These are phyloP conservation scores for Hymenochirus boettgeri DNA, from an alignment of 2,113 vertebrate species.

Conservation along the genomic window DNA sequence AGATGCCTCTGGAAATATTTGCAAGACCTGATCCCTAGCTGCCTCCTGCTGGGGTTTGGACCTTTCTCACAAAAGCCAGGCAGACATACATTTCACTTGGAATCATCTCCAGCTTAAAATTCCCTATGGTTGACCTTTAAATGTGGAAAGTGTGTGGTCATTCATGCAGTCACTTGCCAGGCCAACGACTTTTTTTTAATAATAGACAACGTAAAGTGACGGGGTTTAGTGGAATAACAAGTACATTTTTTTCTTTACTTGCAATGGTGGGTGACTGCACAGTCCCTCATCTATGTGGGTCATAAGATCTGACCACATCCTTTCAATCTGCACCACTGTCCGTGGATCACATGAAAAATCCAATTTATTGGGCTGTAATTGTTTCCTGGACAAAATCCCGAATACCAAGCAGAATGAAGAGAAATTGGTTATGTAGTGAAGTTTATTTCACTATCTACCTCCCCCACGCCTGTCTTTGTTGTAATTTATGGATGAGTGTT, in stretches of 20 bases:
- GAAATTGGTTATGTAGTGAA: too few species aligned
- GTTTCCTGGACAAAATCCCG: too few species aligned
- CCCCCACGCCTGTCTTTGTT: too few species aligned
- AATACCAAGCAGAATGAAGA: too few species aligned
- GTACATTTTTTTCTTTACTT: constrained; percentile 7
- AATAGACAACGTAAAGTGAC: constrained; percentile 19
- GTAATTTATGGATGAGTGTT: too few species aligned
- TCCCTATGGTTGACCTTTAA: constrained; percentile 6
- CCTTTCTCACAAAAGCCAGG: constrained; percentile 8
- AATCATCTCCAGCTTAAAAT: constrained; percentile 34
- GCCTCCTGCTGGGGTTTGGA: constrained; percentile 18
- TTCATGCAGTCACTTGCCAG: constrained; percentile 7
- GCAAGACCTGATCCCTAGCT: too few species aligned
- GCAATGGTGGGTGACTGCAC: not conserved
- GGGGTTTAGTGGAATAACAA: constrained; percentile 14
- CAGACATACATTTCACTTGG: constrained; percentile 18
- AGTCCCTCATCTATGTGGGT: not conserved
- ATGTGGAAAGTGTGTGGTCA: constrained; percentile 24
- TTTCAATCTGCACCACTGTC: not conserved
- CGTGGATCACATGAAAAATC: too few species aligned
- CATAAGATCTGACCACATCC: constrained; percentile 7
- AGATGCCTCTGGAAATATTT: too few species aligned
- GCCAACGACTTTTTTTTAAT: constrained; percentile 9
- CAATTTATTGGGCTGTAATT: too few species aligned
- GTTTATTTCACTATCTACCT: too few species aligned